Conservation (phyloP, 2,888 invertebrate genomes). For the Nomada fucata region DNA sequence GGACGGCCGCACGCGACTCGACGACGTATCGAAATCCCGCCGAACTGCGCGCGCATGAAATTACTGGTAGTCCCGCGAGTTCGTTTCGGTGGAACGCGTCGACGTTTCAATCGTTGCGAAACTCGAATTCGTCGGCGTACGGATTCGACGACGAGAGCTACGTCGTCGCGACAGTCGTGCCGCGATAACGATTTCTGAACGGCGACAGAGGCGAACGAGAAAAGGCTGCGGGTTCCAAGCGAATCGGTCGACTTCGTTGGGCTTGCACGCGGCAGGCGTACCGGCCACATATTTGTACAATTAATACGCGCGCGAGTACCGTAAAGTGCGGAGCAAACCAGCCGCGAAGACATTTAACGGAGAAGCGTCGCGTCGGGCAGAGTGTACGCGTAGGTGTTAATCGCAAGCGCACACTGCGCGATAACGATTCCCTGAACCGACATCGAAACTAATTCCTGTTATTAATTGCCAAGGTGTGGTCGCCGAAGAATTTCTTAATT, state of each 20-base stretch:
- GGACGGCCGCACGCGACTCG: slow-evolving; percentile 12
- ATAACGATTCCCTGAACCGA: slow-evolving; percentile 39
- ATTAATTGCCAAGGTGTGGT: slow-evolving; percentile 19
- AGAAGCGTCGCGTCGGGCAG: slow-evolving; percentile 50
- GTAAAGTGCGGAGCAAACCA: slow-evolving; percentile 48
- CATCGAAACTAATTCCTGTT: slow-evolving; percentile 18
- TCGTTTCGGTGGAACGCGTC: neutral
- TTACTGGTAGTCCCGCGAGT: neutral
- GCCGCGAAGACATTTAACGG: slow-evolving; percentile 53
- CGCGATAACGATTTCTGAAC: slow-evolving; percentile 25
- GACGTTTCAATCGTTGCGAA: slow-evolving; percentile 4
- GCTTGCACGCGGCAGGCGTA: slow-evolving; percentile 10
- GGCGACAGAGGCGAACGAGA: slow-evolving; percentile 24
- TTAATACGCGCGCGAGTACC: slow-evolving; percentile 65
- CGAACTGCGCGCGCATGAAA: neutral
- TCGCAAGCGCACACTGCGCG: slow-evolving; percentile 42
- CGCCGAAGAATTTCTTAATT: slow-evolving; percentile 20
- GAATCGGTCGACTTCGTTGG: neutral
- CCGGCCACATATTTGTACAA: slow-evolving; percentile 57
- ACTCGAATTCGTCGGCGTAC: neutral
- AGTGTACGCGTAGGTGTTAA: slow-evolving; percentile 58
- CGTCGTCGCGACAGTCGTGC: slow-evolving; percentile 31
- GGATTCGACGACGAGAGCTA: neutral
- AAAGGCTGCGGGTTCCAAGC: slow-evolving; percentile 11
- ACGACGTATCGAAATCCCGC: slow-evolving; percentile 27